Base-by-base conservation (phyloP, 2,888 invertebrate genomes). In the Orchesella flavescens region DNA sequence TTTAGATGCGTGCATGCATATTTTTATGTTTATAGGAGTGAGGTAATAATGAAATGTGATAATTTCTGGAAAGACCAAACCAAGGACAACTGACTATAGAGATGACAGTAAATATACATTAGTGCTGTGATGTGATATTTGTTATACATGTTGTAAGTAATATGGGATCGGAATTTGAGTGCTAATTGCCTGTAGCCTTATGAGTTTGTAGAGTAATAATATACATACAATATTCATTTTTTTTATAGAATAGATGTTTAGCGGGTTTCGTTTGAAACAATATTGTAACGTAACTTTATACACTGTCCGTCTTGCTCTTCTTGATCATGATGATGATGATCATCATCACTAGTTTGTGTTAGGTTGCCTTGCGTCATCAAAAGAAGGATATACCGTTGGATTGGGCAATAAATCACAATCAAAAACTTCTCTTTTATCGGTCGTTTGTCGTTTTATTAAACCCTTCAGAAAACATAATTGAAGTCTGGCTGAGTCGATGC, bases 351-450 rank as follows among this genome's bases (percentile, higher is more conserved):
- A 34, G 7, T 34, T 34, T 34, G 34, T 34, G 34, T 34, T 34
- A 7, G 2, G 34, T 34, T 34, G n/a, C n/a, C n/a, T n/a, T n/a
- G 34, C 34, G 34, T 34, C 34, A 34, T 34, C 34, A 34, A 34
- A 34, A 34, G n/a, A 34, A 7, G 2, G 34, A 2, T 2, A 34
- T 34, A 34, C 34, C 34, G 34, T 34, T 34, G 57, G 17, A 19
- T 4, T 57, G 57, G n/a, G 24, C 24, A 61, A 61, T 61, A 61
- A 61, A 61, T 61, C 61, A 61, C 61, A 61, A 61, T 61, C 61
- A 61, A 24, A 10, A 10, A 53, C 15, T n/a, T 53, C 17, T 57
- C 19, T 57, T n/a, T 53, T 19, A 57, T 57, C 19, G 19, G 19
- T 57, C 19, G 57, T 19, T 17, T 17, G 19, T 57, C 19, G 57